phyloP scores from a whole-genome alignment of 2,113 vertebrate species.

The Eptesicus fuscus region DNA sequence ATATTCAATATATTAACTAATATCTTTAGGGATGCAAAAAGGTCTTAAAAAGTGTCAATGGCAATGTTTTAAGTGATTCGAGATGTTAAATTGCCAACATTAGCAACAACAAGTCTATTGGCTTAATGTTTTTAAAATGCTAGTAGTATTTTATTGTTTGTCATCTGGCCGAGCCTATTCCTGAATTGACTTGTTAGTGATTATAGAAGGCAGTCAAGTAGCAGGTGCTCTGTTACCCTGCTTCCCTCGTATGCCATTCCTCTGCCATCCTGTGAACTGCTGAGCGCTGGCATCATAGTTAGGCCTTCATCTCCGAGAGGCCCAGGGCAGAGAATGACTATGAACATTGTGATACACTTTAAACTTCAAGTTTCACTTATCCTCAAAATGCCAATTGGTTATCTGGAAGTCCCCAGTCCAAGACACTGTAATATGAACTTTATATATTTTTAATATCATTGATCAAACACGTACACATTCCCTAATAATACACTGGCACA shows the following conservation, averaged over 20 bases:
- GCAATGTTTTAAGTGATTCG: background rate
- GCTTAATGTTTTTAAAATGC: background rate
- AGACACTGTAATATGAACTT: background rate
- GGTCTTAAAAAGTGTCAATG: background rate
- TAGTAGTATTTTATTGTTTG: background rate
- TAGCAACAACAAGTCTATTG: background rate
- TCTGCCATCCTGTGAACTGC: background rate
- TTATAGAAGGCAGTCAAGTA: background rate
- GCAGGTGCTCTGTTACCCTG: accelerated
- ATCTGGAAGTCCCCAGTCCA: background rate
- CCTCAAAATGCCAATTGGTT: background rate
- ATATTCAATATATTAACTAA: background rate
- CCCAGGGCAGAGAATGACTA: background rate
- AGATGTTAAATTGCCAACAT: background rate
- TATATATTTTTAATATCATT: background rate
- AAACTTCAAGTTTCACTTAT: background rate
- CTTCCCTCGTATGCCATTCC: background rate
- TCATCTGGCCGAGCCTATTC: background rate
- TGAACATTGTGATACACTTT: background rate
- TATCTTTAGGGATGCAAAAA: background rate
- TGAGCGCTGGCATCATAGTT: background rate
- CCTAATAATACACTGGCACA: background rate
- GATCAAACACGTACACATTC: background rate
- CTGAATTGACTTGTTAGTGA: background rate
- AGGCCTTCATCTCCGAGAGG: background rate